phyloP scores from a whole-genome alignment of 2,797 vertebrate genomes.

The Tachyglossus aculeatus region DNA sequence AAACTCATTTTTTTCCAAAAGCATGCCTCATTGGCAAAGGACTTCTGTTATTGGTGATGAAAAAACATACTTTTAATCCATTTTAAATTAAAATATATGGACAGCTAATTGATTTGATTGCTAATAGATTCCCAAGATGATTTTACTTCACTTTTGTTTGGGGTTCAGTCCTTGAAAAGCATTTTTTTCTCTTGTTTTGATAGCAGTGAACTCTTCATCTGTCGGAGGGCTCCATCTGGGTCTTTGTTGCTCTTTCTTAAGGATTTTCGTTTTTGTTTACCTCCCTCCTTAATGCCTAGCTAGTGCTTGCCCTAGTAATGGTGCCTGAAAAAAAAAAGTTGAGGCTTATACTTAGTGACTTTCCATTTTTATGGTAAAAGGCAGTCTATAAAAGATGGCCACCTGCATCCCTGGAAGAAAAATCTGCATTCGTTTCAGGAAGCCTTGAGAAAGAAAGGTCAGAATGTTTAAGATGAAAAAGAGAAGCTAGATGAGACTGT shows the following conservation, averaged over 20 bases:
- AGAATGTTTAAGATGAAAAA: background rate
- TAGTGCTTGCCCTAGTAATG: background rate
- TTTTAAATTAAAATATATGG: slow-evolving; percentile 1
- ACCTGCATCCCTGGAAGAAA: background rate
- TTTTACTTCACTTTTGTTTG: slow-evolving; percentile 14
- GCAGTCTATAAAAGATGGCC: too few relatives aligned
- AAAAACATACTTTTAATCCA: background rate
- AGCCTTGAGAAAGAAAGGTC: background rate
- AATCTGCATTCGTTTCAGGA: background rate
- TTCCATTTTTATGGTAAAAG: background rate
- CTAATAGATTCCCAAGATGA: background rate
- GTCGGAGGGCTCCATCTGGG: too few relatives aligned
- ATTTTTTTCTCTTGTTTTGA: background rate
- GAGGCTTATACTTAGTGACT: background rate
- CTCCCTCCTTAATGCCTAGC: background rate
- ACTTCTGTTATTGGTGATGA: background rate
- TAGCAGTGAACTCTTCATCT: background rate
- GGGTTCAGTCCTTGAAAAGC: background rate
- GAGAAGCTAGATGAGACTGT: background rate
- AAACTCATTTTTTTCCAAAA: background rate
- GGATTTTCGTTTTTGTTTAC: background rate
- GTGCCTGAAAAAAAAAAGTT: background rate
- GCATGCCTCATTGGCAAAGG: background rate
- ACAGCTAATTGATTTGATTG: background rate
- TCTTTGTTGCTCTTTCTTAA: slow-evolving; percentile 3